A percentile compares a stretch with the other conserved stretches of the same genome.
These are phyloP conservation scores for Patella pellucida DNA, from an alignment of 2,888 invertebrate species.

Conservation along the genomic window DNA sequence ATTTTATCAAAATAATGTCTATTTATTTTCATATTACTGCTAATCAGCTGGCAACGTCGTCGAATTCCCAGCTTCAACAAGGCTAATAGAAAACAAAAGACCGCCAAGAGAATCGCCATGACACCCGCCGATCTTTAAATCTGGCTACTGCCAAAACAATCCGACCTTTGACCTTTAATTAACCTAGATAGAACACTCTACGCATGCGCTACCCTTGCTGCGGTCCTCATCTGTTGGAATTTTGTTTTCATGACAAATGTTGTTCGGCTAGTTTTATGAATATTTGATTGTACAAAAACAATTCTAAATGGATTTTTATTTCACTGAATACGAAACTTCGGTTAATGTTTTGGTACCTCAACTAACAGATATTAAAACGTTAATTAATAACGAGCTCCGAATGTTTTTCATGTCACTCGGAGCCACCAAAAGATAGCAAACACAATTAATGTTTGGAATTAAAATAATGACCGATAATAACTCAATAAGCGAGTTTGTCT, in stretches of 20 bases:
- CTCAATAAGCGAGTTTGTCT: too few species aligned
- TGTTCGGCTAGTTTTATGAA: neutral
- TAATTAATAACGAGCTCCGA: too few species aligned
- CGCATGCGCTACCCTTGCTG: neutral
- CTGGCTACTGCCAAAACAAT: neutral
- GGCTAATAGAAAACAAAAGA: constrained; percentile 10
- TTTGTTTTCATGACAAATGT: constrained; percentile 3
- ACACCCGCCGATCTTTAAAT: neutral
- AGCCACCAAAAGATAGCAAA: too few species aligned
- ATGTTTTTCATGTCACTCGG: too few species aligned
- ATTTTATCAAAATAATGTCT: constrained; percentile 9
- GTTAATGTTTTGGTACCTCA: too few species aligned
- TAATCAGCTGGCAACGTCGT: neutral
- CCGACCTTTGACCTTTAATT: constrained; percentile 3
- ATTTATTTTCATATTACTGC: constrained; percentile 10
- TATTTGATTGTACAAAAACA: constrained; percentile 2
- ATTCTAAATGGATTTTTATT: neutral
- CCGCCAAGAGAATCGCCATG: neutral
- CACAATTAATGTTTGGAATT: too few species aligned
- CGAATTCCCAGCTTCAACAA: neutral
- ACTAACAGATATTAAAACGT: too few species aligned
- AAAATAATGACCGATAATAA: too few species aligned
- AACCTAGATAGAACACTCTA: constrained; percentile 1
- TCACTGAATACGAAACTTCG: too few species aligned
- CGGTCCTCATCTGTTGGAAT: constrained; percentile 5